Conservation (phyloP, 1,140 invertebrate species). For the Pararge aegeria region DNA sequence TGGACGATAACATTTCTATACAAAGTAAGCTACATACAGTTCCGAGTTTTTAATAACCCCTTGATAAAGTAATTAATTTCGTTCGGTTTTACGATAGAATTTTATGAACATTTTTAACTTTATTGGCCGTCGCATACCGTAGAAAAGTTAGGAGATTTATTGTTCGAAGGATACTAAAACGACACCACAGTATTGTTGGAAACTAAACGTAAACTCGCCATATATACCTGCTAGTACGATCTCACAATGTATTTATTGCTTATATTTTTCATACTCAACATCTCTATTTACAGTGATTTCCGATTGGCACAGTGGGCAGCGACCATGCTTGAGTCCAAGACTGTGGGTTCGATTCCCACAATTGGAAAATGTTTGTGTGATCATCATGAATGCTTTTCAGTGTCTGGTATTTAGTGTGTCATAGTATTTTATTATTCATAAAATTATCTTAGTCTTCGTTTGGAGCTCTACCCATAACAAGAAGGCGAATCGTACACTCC, state of each 20-base stretch:
- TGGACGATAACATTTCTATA: background rate
- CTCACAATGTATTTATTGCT: background rate
- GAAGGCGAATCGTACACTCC: no score
- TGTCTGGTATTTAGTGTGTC: no score
- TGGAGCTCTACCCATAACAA: no score
- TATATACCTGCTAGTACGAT: background rate
- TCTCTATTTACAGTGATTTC: no score
- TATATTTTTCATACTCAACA: no score
- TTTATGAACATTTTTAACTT: constrained; percentile 44
- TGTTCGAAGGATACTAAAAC: constrained; percentile 53
- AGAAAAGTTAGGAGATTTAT: constrained; percentile 50
- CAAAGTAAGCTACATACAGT: constrained; percentile 4
- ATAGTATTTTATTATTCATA: no score
- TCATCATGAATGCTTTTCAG: no score
- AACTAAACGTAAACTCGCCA: background rate
- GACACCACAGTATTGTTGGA: constrained; percentile 40
- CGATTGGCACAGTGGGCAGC: no score
- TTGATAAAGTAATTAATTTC: constrained; percentile 16
- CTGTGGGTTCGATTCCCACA: no score
- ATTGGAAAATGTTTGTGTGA: no score
- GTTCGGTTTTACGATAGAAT: constrained; percentile 18
- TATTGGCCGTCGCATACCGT: constrained; percentile 37
- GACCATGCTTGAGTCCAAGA: no score
- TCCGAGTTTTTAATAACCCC: constrained; percentile 3
- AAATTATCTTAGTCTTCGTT: no score